A percentile compares a stretch with the other conserved stretches of the same genome.
phyloP scores from a whole-genome alignment of 2,888 invertebrate genomes.

The Agrotis segetum region DNA sequence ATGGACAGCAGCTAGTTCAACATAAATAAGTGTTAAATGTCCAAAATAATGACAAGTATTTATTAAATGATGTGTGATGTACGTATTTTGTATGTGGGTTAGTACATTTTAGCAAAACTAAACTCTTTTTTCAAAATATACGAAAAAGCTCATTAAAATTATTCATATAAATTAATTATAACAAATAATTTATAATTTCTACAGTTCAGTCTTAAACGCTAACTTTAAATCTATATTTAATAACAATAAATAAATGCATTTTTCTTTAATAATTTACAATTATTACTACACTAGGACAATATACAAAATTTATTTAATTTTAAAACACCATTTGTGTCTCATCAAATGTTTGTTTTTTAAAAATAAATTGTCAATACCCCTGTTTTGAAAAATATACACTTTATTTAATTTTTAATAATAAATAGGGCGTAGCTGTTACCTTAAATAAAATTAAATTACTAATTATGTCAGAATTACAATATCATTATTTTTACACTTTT shows the following conservation, averaged over 20 bases:
- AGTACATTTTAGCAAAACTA: conserved; percentile 4
- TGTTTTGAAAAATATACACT: conserved; percentile 10
- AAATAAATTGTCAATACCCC: background rate
- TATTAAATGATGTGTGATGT: too few species aligned
- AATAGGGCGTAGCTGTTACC: conserved; percentile 13
- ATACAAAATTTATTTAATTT: conserved; percentile 63
- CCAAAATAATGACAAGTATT: too few species aligned
- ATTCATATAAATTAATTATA: conserved; percentile 49
- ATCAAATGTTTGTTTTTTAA: conserved; percentile 8
- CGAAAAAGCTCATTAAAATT: conserved; percentile 42
- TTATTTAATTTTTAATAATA: background rate
- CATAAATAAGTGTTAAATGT: too few species aligned
- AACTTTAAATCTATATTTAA: conserved; percentile 68
- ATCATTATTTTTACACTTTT: conserved; percentile 16
- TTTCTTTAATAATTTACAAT: conserved; percentile 75
- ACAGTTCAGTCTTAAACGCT: conserved; percentile 77
- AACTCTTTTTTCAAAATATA: conserved; percentile 34
- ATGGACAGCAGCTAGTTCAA: too few species aligned
- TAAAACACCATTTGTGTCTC: conserved; percentile 11
- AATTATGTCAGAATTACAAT: conserved; percentile 39
- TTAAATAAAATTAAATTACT: conserved; percentile 25
- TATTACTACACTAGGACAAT: conserved; percentile 61
- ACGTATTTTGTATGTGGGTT: background rate
- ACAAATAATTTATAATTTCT: conserved; percentile 64
- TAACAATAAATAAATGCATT: conserved; percentile 85